Conservation (phyloP, 1,140 invertebrate species). For the Drosophila arawakana region DNA sequence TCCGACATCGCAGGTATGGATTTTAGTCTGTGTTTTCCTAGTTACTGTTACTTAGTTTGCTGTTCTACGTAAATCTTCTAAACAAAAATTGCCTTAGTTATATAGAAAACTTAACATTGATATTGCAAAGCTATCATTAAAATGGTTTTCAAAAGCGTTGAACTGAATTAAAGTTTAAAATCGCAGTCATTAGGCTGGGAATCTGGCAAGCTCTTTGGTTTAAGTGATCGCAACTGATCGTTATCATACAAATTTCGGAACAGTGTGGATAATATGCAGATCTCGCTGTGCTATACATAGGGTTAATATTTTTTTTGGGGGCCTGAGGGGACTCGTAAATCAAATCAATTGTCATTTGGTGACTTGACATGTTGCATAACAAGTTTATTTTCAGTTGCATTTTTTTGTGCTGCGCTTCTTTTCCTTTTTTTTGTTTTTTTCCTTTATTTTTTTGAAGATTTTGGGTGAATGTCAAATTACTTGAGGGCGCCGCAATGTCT, state of each 20-base stretch:
- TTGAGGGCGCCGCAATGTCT: slow-evolving; percentile 79
- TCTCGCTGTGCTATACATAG: background rate
- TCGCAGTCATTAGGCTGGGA: no score
- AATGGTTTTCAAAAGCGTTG: no score
- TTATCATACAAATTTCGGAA: background rate
- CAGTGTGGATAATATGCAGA: background rate
- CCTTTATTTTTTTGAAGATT: slow-evolving; percentile 23
- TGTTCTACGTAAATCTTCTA: no score
- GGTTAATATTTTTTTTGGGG: slow-evolving; percentile 14
- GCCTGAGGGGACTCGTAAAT: slow-evolving; percentile 65
- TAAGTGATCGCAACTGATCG: no score
- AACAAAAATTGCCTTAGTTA: no score
- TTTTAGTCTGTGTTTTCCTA: no score
- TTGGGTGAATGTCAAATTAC: slow-evolving; percentile 73
- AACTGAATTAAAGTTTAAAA: no score
- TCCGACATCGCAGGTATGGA: no score
- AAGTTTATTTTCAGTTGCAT: slow-evolving; percentile 56
- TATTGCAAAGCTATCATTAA: no score
- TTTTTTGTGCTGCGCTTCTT: slow-evolving; percentile 47
- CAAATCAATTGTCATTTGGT: slow-evolving; percentile 67
- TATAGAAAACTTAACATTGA: no score
- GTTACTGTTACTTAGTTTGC: no score
- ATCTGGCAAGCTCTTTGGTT: no score
- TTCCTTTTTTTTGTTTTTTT: slow-evolving; percentile 18
- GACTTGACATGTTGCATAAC: slow-evolving; percentile 77